These are phyloP conservation scores for Caenorhabditis sp. DNA, from an alignment of 2,888 invertebrate species.

Conservation along the genomic window DNA sequence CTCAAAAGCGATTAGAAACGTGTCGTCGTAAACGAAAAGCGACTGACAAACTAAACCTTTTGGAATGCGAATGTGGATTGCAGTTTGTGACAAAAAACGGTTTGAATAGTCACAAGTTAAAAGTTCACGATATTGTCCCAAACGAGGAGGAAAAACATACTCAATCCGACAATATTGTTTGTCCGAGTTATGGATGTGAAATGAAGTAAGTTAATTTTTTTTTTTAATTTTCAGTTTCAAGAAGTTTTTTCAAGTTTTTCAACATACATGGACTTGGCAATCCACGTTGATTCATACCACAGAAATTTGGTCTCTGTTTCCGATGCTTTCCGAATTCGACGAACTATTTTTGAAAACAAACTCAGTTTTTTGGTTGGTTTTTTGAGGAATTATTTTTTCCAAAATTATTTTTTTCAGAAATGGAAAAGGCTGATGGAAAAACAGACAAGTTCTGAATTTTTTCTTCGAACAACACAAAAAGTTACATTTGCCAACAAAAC, in stretches of 20 bases:
- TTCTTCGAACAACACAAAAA: constrained; percentile 32
- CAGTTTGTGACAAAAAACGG: constrained; percentile 27
- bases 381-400: no score
- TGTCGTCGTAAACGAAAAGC: constrained; percentile 9
- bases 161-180: constrained; percentile 14
- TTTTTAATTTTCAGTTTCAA: background rate
- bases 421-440: constrained; percentile 32
- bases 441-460: constrained; percentile 25
- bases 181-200: constrained; percentile 28
- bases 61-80: constrained; percentile 25
- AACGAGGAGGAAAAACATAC: background rate
- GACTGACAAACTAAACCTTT: background rate
- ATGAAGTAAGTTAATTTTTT: constrained; percentile 9
- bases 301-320: constrained; percentile 13
- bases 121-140: constrained; percentile 9
- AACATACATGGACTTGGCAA: constrained; percentile 46
- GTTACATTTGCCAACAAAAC: constrained; percentile 24
- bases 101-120: constrained; percentile 17
- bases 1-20: constrained; percentile 19
- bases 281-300: constrained; percentile 37
- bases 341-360: constrained; percentile 19
- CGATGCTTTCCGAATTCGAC: constrained; percentile 15
- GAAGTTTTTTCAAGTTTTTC: constrained; percentile 14
- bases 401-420: constrained; percentile 5
- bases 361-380: constrained; percentile 13